Evolutionary conservation across 2,797 vertebrate genomes (phyloP).

Genomic region (Peromyscus aztecus): DNA sequence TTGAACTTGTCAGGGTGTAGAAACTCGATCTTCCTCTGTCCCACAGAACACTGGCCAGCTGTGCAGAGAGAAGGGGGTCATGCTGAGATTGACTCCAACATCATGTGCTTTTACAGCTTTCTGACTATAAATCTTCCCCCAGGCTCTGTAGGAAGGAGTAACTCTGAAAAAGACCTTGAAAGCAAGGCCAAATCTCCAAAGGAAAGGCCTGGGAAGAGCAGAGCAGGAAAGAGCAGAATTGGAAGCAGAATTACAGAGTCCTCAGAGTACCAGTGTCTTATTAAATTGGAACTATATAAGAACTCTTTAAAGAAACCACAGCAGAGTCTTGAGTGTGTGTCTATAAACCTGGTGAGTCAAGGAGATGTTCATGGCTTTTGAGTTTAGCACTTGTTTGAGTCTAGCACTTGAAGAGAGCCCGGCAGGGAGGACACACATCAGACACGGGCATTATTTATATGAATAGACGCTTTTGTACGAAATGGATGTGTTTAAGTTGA

Average conservation of each 20-base stretch:
- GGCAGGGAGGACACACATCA: not conserved
- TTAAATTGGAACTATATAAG: not conserved
- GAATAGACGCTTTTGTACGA: not conserved
- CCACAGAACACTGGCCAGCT: slow-evolving; percentile 95
- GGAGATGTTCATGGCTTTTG: not conserved
- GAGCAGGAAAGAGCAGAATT: not conserved
- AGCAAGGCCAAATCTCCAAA: not conserved
- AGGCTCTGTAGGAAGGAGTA: not conserved
- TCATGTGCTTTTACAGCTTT: not conserved
- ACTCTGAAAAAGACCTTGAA: not conserved
- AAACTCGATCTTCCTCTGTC: slow-evolving; percentile 88
- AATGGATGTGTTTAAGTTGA: not conserved
- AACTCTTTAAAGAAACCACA: not conserved
- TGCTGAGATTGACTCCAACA: not conserved
- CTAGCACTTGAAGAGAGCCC: not conserved
- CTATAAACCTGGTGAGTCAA: not conserved
- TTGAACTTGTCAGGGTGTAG: slow-evolving; percentile 93
- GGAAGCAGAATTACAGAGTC: not conserved
- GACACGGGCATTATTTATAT: not conserved
- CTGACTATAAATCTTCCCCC: not conserved
- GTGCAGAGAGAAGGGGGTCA: slow-evolving; percentile 68
- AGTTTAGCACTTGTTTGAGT: not conserved
- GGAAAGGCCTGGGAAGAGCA: not conserved
- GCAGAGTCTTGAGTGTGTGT: not conserved
- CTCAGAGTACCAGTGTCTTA: not conserved